Conservation (phyloP, 37 sponge, comb jelly and placozoan species). For the Ianthella basta region DNA sequence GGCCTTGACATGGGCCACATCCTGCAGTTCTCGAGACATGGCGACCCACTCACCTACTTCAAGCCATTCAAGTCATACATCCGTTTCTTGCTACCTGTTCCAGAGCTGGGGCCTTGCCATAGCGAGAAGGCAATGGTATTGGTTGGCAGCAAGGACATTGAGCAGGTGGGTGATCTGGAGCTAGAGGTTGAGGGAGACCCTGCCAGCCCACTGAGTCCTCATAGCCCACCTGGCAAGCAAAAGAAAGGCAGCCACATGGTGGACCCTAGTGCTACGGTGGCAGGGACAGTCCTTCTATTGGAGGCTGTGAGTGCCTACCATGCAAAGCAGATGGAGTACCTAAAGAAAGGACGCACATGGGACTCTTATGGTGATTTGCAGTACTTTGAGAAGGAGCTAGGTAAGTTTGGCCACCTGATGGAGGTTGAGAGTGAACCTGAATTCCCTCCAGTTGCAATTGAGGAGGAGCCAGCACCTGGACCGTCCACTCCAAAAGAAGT, state of each 20-base stretch:
- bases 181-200: neutral
- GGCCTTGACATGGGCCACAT: constrained; percentile 25
- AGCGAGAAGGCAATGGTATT: neutral
- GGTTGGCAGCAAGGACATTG: constrained; percentile 1
- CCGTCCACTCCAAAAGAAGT: neutral
- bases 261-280: no score
- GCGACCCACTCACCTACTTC: neutral
- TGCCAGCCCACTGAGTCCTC: no score
- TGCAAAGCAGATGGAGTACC: constrained; percentile 28
- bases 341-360: neutral
- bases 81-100: constrained; percentile 7
- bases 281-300: neutral
- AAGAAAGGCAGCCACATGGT: neutral
- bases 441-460: neutral
- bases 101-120: constrained; percentile 16
- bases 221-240: neutral
- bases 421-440: neutral
- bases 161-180: neutral
- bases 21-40: neutral
- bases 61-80: neutral
- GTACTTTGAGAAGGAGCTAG: constrained; percentile 5
- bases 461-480: no score
- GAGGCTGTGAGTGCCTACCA: constrained; percentile 26
- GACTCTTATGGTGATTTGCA: neutral
- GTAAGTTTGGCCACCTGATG: neutral